These are phyloP conservation scores for Babyrousa celebensis DNA, from an alignment of 2,797 vertebrate species.

Conservation along the genomic window DNA sequence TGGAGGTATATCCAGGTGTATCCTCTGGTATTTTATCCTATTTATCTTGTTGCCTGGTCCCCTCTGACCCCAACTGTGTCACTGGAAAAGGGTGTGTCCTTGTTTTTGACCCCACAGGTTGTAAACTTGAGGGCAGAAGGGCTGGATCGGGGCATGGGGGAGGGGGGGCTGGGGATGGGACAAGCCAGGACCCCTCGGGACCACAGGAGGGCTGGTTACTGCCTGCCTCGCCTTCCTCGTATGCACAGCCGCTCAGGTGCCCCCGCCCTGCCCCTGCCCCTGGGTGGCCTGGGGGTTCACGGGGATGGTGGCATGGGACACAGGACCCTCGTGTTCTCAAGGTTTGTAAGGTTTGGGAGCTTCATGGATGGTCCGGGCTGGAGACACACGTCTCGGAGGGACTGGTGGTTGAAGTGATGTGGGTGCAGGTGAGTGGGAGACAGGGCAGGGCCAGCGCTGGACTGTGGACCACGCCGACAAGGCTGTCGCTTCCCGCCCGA, in stretches of 20 bases:
- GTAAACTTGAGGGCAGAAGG: background rate
- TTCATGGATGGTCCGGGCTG: background rate
- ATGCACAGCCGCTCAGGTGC: too few species aligned
- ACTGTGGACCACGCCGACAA: accelerated
- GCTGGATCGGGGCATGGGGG: accelerated
- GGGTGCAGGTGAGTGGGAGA: accelerated
- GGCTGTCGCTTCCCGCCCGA: too few species aligned
- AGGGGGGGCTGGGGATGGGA: accelerated
- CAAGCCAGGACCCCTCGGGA: background rate
- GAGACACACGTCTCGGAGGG: background rate
- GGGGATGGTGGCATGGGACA: background rate
- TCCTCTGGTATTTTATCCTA: too few species aligned
- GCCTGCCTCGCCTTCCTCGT: background rate
- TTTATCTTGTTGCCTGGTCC: background rate
- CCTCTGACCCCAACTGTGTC: accelerated
- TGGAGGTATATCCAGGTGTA: background rate
- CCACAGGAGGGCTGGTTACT: accelerated
- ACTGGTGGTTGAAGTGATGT: background rate
- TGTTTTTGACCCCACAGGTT: background rate
- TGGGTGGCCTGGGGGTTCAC: background rate
- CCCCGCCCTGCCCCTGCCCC: too few species aligned
- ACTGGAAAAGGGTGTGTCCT: background rate
- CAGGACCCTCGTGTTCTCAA: background rate
- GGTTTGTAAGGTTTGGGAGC: background rate
- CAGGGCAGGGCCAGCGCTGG: accelerated